Percentiles rank a stretch among this genome's conserved stretches.
Conservation (phyloP, 2,797 vertebrate genomes). For the Enteromius afrohamiltoni region DNA sequence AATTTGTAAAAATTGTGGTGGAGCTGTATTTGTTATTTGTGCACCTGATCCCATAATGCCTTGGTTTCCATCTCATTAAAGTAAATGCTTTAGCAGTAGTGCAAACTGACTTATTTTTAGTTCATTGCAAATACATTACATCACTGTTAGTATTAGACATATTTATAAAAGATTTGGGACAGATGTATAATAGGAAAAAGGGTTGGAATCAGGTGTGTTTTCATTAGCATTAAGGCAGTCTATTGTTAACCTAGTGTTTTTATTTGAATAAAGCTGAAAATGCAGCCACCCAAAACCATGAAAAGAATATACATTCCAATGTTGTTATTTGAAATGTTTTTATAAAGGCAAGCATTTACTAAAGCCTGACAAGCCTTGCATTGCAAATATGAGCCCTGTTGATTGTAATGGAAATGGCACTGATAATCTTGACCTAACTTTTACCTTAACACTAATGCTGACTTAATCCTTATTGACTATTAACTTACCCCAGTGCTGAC, state of each 20-base stretch:
- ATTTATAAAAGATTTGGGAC: not conserved
- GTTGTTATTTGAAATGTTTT: not conserved
- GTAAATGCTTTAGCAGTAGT: not conserved
- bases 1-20: not conserved
- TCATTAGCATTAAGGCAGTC: not conserved
- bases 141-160: not conserved
- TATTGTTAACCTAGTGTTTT: not conserved
- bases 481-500: not conserved
- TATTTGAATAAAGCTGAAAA: not conserved
- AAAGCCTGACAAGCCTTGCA: not conserved
- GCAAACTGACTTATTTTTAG: not conserved
- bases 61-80: not conserved
- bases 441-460: not conserved
- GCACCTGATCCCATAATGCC: not conserved
- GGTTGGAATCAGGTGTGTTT: constrained; percentile 1
- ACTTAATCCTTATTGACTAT: not conserved
- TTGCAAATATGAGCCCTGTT: not conserved
- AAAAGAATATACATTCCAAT: not conserved
- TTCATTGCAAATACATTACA: not conserved
- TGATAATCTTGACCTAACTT: constrained; percentile 7
- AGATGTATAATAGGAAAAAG: not conserved
- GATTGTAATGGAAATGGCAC: not conserved
- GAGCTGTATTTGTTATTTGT: constrained; percentile 13
- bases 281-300: not conserved
- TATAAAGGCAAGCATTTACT: constrained; percentile 3